Conservation (phyloP, 2,797 vertebrate genomes). For the Hypotaenidia philippensis region DNA sequence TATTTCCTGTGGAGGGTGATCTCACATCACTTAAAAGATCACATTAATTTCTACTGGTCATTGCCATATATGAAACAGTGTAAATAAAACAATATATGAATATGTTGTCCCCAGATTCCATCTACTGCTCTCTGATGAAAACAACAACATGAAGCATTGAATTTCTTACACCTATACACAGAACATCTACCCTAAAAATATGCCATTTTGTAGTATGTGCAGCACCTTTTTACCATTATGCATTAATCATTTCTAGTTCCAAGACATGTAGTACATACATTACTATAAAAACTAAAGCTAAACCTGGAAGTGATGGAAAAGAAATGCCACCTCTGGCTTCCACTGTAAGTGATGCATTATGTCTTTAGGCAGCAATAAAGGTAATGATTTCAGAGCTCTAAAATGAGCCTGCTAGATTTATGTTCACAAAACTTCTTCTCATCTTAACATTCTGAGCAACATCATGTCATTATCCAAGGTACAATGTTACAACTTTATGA, state of each 20-base stretch:
- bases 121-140: not conserved
- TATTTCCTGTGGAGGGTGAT: slow-evolving; percentile 51
- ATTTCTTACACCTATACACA: not conserved
- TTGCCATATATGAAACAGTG: slow-evolving; percentile 25
- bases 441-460: slow-evolving; percentile 29
- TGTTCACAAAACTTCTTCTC: slow-evolving; percentile 38
- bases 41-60: slow-evolving; percentile 24
- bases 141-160: not conserved
- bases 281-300: slow-evolving; percentile 47
- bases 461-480: not conserved
- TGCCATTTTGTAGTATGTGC: not conserved
- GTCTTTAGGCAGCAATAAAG: slow-evolving; percentile 70
- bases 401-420: slow-evolving; percentile 46
- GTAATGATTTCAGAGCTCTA: slow-evolving; percentile 61
- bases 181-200: not conserved
- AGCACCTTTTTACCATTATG: not conserved
- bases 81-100: slow-evolving; percentile 9
- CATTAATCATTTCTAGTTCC: not conserved
- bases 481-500: not conserved
- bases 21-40: slow-evolving; percentile 42
- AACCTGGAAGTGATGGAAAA: not conserved
- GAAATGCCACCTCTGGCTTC: slow-evolving; percentile 15
- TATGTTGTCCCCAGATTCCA: not conserved
- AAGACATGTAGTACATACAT: not conserved
- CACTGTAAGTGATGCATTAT: slow-evolving; percentile 41